Base-by-base conservation (phyloP, 2,113 vertebrate genomes). In the Plotosus lineatus region DNA sequence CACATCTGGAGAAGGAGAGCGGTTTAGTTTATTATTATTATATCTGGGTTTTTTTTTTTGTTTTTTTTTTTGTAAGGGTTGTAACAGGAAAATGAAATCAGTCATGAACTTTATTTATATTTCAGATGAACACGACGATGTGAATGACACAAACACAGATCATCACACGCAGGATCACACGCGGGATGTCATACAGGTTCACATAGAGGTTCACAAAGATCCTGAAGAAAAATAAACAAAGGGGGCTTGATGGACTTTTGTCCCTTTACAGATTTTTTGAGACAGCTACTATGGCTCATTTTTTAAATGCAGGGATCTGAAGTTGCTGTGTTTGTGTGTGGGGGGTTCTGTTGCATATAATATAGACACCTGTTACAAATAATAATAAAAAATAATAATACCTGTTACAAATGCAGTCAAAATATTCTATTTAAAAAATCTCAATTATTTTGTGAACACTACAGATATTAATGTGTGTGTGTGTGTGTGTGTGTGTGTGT, bases 81-180 rank as follows among this genome's bases (percentile, higher is more conserved):
- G 2, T 33, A 21, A 69, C 12, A 11, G 7, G 12, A 71, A 71
- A 46, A 6, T 69, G 40, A 68, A 44, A 40, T 36, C 60, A 36
- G 63, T 40, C 6, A 40, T 68, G 23, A 68, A 66, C 5, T 26
- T 2, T 23, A 23, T n/a, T 11, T 63, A 2, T 72, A 50, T 77
- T 77, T 31, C 36, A 89, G 88, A 60, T 83, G 86, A 88, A 72
- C 81, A 82, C 61, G 88, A 88, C 65, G 82, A 88, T 36, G 50
- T 36, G 50, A 80, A 56, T 50, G 78, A 53, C 12, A 21, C 71
- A 31, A 69, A 85, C 58, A 8, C 23, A 11, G 69, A 72, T 33
- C 68, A 72, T 19, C n/a, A 10, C 10, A 50, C 1, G 4, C 84
- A 63, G 42, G 55, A 26, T 58, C 56, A 12, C 56, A 28, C 26